phyloP scores from a whole-genome alignment of 2,113 vertebrate species.

The Ictalurus punctatus region DNA sequence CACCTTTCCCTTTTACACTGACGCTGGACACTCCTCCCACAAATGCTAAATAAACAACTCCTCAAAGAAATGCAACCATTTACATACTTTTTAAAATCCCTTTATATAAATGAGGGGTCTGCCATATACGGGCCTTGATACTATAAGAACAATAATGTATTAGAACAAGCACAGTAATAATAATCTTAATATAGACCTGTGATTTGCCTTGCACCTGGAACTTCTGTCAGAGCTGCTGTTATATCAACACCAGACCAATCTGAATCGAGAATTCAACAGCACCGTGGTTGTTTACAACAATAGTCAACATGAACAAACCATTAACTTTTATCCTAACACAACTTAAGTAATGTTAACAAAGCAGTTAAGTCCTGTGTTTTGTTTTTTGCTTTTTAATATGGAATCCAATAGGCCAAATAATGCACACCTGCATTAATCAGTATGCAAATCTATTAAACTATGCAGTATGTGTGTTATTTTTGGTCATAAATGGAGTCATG shows the following conservation, averaged over 20 bases:
- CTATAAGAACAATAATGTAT: not conserved
- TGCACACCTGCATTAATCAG: too few species aligned
- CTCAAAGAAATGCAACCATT: not conserved
- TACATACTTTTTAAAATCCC: not conserved
- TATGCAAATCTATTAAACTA: not conserved
- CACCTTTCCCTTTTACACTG: not conserved
- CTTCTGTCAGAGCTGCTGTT: not conserved
- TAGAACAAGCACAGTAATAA: not conserved
- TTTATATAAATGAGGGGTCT: not conserved
- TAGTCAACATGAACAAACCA: not conserved
- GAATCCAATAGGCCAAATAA: too few species aligned
- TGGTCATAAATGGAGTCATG: not conserved
- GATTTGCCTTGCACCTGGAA: not conserved
- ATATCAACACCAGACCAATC: not conserved
- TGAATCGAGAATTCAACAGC: not conserved
- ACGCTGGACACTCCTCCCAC: not conserved
- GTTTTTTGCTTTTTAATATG: too few species aligned
- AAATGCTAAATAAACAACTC: not conserved
- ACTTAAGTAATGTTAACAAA: not conserved
- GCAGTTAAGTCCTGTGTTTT: not conserved
- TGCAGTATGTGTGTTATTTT: not conserved
- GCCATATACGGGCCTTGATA: not conserved
- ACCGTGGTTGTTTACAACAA: not conserved
- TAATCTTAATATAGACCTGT: not conserved
- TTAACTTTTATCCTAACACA: not conserved